Evolutionary conservation across 2,113 vertebrate genomes (phyloP).

Genomic region (Delphinus delphis): DNA sequence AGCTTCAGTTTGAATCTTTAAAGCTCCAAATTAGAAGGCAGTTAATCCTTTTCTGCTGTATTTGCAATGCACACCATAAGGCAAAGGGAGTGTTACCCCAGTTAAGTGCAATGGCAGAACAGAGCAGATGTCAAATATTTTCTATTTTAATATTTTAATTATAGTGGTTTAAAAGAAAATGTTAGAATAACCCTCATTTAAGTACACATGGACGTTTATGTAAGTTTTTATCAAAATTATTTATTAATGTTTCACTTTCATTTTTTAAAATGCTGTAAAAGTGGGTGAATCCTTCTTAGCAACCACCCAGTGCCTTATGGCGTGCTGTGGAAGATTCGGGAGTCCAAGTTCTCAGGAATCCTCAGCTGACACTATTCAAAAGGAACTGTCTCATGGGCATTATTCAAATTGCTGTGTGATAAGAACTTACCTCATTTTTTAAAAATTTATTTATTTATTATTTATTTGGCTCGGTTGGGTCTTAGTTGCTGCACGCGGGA

Average conservation of each 20-base stretch:
- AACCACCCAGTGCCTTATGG: neutral
- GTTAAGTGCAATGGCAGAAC: neutral
- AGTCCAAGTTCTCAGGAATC: neutral
- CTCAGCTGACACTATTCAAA: neutral
- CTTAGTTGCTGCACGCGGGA: no score
- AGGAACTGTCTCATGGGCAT: neutral
- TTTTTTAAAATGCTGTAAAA: neutral
- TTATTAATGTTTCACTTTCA: neutral
- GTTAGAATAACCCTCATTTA: neutral
- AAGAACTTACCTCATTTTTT: neutral
- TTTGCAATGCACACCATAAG: slow-evolving; percentile 23
- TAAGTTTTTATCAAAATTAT: neutral
- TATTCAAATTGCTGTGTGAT: neutral
- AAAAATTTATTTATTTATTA: neutral
- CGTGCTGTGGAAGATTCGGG: neutral
- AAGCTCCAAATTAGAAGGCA: slow-evolving; percentile 41
- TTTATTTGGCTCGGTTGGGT: no score
- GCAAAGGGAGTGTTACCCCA: neutral
- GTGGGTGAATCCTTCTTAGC: slow-evolving; percentile 11
- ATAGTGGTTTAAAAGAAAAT: neutral
- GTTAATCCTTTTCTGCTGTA: slow-evolving; percentile 32
- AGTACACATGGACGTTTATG: neutral
- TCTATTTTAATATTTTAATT: slow-evolving; percentile 13
- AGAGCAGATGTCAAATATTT: slow-evolving; percentile 22
- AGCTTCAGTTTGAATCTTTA: slow-evolving; percentile 33